These are phyloP conservation scores for Cheilinus undulatus DNA, from an alignment of 2,113 vertebrate genomes.

Conservation along the genomic window DNA sequence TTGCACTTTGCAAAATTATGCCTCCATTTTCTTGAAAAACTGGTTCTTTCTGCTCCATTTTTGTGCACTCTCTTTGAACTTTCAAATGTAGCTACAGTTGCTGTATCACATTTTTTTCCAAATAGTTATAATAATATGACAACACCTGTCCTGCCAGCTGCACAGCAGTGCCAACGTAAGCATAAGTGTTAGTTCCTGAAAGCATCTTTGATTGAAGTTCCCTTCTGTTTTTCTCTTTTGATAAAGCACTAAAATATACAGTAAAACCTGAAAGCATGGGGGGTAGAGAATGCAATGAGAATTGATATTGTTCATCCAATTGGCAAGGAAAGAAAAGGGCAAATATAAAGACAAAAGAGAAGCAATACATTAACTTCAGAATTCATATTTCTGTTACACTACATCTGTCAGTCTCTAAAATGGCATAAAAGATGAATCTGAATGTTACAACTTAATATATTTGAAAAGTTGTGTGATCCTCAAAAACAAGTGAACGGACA, in stretches of 20 bases:
- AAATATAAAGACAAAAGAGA: constrained; percentile 6
- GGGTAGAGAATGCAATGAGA: constrained; percentile 13
- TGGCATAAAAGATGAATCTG: no score
- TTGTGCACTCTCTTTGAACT: constrained; percentile 33
- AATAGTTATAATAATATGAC: constrained; percentile 37
- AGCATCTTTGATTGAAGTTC: neutral
- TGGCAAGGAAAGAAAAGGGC: neutral
- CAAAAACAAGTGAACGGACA: no score
- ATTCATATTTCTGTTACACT: neutral
- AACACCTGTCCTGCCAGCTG: neutral
- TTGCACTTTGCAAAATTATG: constrained; percentile 44
- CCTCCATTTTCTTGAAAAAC: constrained; percentile 27
- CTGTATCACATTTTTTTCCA: constrained; percentile 12
- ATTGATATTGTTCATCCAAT: neutral
- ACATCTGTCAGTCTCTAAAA: no score
- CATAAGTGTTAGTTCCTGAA: constrained; percentile 1
- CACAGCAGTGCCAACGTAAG: neutral
- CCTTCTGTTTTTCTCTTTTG: neutral
- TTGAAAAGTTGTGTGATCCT: no score
- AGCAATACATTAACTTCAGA: neutral
- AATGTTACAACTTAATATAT: no score
- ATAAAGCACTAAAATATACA: neutral
- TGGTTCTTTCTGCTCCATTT: constrained; percentile 17
- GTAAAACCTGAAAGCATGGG: neutral
- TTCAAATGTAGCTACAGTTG: constrained; percentile 26